A percentile compares a stretch with the other conserved stretches of the same genome.
Conservation (phyloP, 2,113 vertebrate species). For the Microcebus murinus region DNA sequence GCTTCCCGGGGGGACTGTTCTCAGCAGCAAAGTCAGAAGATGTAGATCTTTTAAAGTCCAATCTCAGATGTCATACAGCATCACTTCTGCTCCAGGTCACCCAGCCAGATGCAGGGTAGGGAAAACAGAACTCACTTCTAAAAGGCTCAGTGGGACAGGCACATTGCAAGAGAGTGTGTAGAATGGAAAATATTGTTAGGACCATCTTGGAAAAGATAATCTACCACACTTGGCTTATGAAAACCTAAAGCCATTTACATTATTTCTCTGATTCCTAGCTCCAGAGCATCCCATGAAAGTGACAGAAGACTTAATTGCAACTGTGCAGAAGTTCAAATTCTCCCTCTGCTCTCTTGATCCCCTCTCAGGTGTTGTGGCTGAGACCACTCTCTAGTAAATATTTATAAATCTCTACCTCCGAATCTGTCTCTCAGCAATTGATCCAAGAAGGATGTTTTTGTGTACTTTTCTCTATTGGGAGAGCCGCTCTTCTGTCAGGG, state of each 20-base stretch:
- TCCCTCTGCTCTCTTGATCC: too few relatives aligned
- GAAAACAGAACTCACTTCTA: not conserved
- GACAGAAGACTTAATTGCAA: not conserved
- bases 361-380: not conserved
- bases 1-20: not conserved
- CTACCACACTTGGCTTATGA: not conserved
- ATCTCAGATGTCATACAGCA: not conserved
- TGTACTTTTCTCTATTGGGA: not conserved
- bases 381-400: not conserved
- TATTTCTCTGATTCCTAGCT: not conserved
- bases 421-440: not conserved
- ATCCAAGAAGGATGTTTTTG: not conserved
- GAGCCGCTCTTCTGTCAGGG: not conserved
- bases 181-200: not conserved
- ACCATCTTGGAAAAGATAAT: not conserved
- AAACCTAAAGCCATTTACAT: not conserved
- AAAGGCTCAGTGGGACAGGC: not conserved
- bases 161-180: not conserved
- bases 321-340: not conserved
- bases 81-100: not conserved
- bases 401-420: not conserved
- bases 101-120: not conserved
- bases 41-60: not conserved
- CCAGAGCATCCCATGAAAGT: not conserved
- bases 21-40: not conserved